Evolutionary conservation across 2,113 vertebrate genomes (phyloP), one percentile per base, ranked within the genome.

Genomic region (Lucifuga dentata): DNA sequence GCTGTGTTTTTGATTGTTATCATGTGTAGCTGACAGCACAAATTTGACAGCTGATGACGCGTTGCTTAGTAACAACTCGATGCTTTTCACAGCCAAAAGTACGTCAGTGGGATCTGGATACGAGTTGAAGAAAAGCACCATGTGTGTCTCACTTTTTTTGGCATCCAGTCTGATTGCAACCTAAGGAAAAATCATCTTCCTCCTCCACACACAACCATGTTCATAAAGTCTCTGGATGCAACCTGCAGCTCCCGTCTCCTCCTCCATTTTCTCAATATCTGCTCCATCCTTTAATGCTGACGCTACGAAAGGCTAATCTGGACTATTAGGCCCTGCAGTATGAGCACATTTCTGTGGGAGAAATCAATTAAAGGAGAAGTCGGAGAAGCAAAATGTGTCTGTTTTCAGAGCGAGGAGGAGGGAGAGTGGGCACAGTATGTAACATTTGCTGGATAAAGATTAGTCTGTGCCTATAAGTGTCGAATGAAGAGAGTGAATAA

Each of bases 401-500:
- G 26, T 29, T 29, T 29, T 3, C 26, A 29, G 26, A 29, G 26
- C 3, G 26, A 29, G 26, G 9, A 13, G 29, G 48, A 29, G 24
- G 5, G 48, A 26, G 33, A 19, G 6, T 10, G 32, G 26, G 26
- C n/a, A n/a, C n/a, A n/a, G n/a, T n/a, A n/a, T n/a, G n/a, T n/a
- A n/a, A n/a, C n/a, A n/a, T n/a, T n/a, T n/a, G n/a, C n/a, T n/a
- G n/a, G n/a, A 65, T 59, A 64, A 80, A 84, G 82, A 78, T 81
- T 80, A 76, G 52, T 52, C 16, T 45, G 46, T 55, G 58, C 69
- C 50, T 73, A 49, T 67, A 45, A 75, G 67, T 77, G 77, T 66
- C 66, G 70, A 89, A 83, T 88, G 74, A 83, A 84, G 86, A 84
- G 66, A 82, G 46, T 86, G 76, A 76, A 85, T 81, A 45, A 66